A percentile compares a stretch with the other conserved stretches of the same genome.
Conservation (phyloP, 2,797 vertebrate species). For the Etheostoma perlongum region DNA sequence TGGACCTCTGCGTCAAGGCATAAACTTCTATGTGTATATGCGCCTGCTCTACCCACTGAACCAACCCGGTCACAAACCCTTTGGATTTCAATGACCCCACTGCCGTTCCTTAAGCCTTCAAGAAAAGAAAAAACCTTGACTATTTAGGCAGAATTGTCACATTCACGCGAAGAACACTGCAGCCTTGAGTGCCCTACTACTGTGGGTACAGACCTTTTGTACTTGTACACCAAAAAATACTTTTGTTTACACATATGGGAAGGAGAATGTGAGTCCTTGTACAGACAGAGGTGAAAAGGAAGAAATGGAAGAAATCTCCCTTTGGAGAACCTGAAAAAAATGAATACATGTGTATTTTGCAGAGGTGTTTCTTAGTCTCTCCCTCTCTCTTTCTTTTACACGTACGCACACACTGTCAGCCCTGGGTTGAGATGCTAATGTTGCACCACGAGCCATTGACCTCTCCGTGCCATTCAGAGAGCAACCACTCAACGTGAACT, state of each 20-base stretch:
- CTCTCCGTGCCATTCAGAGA: slow-evolving; percentile 63
- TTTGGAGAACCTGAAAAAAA: slow-evolving; percentile 21
- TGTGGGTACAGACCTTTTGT: slow-evolving; percentile 10
- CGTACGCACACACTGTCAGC: slow-evolving; percentile 33
- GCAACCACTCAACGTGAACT: slow-evolving; percentile 45
- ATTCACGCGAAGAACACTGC: not conserved
- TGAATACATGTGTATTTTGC: slow-evolving; percentile 47
- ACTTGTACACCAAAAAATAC: slow-evolving; percentile 13
- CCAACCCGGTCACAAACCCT: too few relatives aligned
- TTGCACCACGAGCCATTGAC: slow-evolving; percentile 64
- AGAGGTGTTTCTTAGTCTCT: slow-evolving; percentile 11
- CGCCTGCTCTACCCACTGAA: too few relatives aligned
- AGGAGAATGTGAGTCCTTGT: slow-evolving; percentile 1
- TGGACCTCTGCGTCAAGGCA: too few relatives aligned
- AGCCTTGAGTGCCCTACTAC: not conserved
- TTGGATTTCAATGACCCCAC: too few relatives aligned
- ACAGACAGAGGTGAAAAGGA: slow-evolving; percentile 35
- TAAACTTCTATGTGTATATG: too few relatives aligned
- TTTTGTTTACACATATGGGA: slow-evolving; percentile 31
- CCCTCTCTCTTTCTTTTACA: not conserved
- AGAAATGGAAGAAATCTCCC: slow-evolving; percentile 37
- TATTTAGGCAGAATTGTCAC: not conserved
- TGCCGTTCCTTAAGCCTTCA: too few relatives aligned
- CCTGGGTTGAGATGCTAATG: slow-evolving; percentile 60
- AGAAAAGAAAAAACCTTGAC: not conserved